Evolutionary conservation across 2,113 vertebrate genomes (phyloP), one percentile per base, ranked within the genome.

Genomic region (Seriola aureovittata): DNA sequence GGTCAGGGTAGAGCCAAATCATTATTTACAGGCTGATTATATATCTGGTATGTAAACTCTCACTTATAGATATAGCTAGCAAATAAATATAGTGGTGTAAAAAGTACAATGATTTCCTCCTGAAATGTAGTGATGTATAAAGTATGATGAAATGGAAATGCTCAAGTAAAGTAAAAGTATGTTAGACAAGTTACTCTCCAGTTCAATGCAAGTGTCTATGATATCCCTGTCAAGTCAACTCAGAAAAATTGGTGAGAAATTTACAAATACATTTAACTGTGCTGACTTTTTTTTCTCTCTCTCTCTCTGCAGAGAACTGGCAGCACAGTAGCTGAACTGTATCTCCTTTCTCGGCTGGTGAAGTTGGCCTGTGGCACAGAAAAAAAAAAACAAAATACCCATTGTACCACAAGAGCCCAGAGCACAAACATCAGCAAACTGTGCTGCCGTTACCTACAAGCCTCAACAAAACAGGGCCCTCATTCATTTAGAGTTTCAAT

Each of bases 331-430:
- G 13, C 29, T 88, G 63, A 80, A 85, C 78, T 80, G 69, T 78
- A 52, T 83, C 84, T 77, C 32, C 68, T 64, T 44, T 68, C 74
- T 57, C 1, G 23, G 57, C 84, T 19, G 62, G 73, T 36, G 46
- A 69, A 82, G 54, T 88, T 88, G 80, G 80, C 81, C 29, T 36
- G 54, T 40, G 17, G 46, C 76, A 58, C 78, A 64, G 55, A 81
- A 76, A 88, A 68, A 85, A 48, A 80, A 67, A 86, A 91, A 95
- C 93, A 95, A 89, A 88, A 86, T 84, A 40, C 0, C 55, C 91
- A 86, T 94, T 93, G 93, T 93, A 12, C 68, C 29, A 7, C 0
- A 40, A 78, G 78, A 78, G 69, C 77, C 71, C 29, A 0, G 54
- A 66, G 72, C 60, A 85, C 71, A 84, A 85, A 81, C 86, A 82